Conservation (phyloP, 2,888 invertebrate genomes). For the Aplocera efformata region DNA sequence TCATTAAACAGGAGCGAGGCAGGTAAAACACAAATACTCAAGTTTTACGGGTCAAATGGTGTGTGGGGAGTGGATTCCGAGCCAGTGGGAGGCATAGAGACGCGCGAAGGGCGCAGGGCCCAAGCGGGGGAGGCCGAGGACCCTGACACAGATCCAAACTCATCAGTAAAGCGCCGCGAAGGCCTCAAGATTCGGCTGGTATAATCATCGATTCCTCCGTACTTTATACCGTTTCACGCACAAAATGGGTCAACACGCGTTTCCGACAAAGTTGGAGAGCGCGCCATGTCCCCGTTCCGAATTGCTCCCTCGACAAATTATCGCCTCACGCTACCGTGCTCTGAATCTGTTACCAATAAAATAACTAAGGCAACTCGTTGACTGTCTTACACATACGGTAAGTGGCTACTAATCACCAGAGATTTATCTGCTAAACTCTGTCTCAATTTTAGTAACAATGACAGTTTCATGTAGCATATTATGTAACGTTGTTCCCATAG, state of each 20-base stretch:
- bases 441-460: background rate
- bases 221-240: conserved; percentile 61
- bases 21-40: conserved; percentile 65
- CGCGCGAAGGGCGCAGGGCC: conserved; percentile 62
- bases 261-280: conserved; percentile 53
- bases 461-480: no score
- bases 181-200: conserved; percentile 72
- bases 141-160: conserved; percentile 78
- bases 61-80: conserved; percentile 36
- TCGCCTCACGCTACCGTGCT: conserved; percentile 49
- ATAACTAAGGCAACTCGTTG: conserved; percentile 28
- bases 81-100: conserved; percentile 50
- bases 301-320: conserved; percentile 69
- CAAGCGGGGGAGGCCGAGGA: conserved; percentile 59
- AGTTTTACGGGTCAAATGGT: conserved; percentile 71
- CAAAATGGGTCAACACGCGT: conserved; percentile 73
- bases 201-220: conserved; percentile 72
- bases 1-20: conserved; percentile 56
- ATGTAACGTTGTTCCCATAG: no score
- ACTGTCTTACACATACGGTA: no score
- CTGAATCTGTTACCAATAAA: conserved; percentile 49
- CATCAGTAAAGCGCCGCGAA: conserved; percentile 66
- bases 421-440: background rate
- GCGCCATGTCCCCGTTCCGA: conserved; percentile 67
- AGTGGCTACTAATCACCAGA: no score